Evolutionary conservation across 2,888 invertebrate species (phyloP).

Genomic region (Drosophila eohydei): DNA sequence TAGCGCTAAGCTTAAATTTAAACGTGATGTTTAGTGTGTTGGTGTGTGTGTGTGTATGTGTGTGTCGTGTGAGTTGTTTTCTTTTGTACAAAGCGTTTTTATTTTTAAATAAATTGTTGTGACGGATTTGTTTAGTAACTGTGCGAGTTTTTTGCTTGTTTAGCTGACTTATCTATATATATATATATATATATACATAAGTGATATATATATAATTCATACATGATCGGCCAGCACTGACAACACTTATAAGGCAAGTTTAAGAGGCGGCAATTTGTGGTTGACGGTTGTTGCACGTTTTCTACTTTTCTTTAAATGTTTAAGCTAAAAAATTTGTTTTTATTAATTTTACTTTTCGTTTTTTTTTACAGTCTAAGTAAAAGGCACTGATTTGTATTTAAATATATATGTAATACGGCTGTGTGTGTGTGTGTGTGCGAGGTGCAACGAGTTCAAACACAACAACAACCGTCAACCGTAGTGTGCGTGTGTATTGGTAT

Average conservation of each 20-base stretch:
- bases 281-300: constrained; percentile 59
- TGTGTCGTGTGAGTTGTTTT: constrained; percentile 26
- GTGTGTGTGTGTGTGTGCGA: constrained; percentile 50
- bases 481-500: constrained; percentile 21
- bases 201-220: background rate
- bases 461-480: constrained; percentile 63
- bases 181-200: background rate
- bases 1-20: constrained; percentile 63
- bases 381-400: constrained; percentile 68
- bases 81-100: constrained; percentile 58
- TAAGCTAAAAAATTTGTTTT: constrained; percentile 47
- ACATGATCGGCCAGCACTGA: constrained; percentile 23
- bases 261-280: constrained; percentile 65
- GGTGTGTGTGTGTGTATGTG: constrained; percentile 23
- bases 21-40: constrained; percentile 50
- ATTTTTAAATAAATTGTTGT: constrained; percentile 37
- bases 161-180: constrained; percentile 12
- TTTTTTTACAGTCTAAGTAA: constrained; percentile 72
- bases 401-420: constrained; percentile 36
- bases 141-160: constrained; percentile 35
- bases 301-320: constrained; percentile 15
- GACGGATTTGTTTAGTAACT: constrained; percentile 69
- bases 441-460: constrained; percentile 72
- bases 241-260: constrained; percentile 67
- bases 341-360: constrained; percentile 11